phyloP scores from a whole-genome alignment of 2,888 invertebrate genomes.

The Azorinus chamasolen region DNA sequence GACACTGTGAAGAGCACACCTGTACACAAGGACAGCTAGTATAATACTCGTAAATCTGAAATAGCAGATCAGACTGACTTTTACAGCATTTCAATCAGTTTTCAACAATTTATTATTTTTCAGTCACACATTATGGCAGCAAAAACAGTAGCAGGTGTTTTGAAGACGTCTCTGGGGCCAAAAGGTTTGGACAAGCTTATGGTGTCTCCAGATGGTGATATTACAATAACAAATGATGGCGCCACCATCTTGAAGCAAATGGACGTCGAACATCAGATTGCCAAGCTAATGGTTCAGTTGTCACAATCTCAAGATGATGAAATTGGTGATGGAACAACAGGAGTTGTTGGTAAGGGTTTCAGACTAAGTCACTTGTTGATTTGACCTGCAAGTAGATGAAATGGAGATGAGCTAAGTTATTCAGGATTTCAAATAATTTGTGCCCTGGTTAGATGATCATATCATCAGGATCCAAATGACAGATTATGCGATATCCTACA shows the following conservation, averaged over 20 bases:
- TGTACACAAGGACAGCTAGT: too few relatives aligned
- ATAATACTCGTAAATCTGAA: too few relatives aligned
- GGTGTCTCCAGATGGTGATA: constrained; percentile 98
- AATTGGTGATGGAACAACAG: constrained; percentile 99
- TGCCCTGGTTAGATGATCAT: too few relatives aligned
- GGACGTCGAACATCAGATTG: constrained; percentile 99
- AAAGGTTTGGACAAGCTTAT: constrained; percentile 99
- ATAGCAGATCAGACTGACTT: too few relatives aligned
- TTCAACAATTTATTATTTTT: constrained; percentile 17
- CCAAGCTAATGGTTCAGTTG: constrained; percentile 98
- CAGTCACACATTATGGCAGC: constrained; percentile 99
- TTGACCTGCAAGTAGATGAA: too few relatives aligned
- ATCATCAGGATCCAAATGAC: too few relatives aligned
- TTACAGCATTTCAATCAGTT: too few relatives aligned
- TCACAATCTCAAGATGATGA: constrained; percentile 99
- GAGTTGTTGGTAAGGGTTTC: constrained; percentile 95
- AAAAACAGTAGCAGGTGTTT: constrained; percentile 94
- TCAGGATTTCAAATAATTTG: too few relatives aligned
- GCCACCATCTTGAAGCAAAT: constrained; percentile 99
- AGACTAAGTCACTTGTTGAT: too few relatives aligned
- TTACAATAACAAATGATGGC: constrained; percentile 99
- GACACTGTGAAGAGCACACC: too few relatives aligned
- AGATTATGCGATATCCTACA: too few relatives aligned
- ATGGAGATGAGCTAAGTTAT: too few relatives aligned
- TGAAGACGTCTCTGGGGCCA: constrained; percentile 98